phyloP scores from a whole-genome alignment of 2,113 vertebrate genomes.

The Vicugna pacos region DNA sequence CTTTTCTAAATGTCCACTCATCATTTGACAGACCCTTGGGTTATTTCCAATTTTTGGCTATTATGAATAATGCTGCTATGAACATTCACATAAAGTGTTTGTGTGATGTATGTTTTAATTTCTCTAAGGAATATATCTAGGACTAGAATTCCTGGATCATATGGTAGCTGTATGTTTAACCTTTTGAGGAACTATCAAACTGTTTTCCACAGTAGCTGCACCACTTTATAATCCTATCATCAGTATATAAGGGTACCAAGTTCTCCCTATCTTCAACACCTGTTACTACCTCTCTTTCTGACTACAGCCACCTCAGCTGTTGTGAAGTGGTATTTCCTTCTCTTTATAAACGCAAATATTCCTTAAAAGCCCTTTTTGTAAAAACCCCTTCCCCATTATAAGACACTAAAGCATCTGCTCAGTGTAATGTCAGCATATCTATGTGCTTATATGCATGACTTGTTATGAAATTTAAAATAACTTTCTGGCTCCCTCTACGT shows the following conservation, averaged over 20 bases:
- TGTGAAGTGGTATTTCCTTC: background rate
- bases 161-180: background rate
- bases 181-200: background rate
- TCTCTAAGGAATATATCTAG: background rate
- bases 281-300: background rate
- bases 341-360: conserved; percentile 39
- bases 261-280: background rate
- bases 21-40: background rate
- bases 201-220: background rate
- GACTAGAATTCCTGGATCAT: conserved; percentile 5
- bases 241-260: background rate
- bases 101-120: background rate
- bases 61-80: background rate
- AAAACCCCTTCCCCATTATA: background rate
- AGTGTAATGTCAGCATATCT: background rate
- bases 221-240: background rate
- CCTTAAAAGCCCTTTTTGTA: conserved; percentile 15
- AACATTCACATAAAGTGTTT: background rate
- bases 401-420: background rate
- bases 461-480: background rate
- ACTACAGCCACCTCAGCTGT: background rate
- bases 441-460: background rate
- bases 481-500: background rate
- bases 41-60: background rate
- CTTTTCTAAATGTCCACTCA: background rate